phyloP scores from a whole-genome alignment of 2,797 vertebrate species.

The Selene dorsalis region DNA sequence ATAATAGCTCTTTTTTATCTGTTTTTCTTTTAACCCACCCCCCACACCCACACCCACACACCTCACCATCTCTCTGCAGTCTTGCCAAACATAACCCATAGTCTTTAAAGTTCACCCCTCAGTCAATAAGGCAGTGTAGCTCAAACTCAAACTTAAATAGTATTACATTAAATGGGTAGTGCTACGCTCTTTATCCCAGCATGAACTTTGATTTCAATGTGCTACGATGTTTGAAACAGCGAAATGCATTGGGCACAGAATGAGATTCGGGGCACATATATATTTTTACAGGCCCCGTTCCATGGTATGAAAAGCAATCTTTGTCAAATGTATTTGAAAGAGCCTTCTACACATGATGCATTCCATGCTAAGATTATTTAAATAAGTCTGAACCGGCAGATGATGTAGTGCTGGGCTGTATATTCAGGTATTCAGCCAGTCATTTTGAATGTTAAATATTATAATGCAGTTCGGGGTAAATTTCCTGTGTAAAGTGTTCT shows the following conservation, averaged over 20 bases:
- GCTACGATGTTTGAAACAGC: not conserved
- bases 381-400: not conserved
- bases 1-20: conserved; percentile 13
- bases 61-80: not conserved
- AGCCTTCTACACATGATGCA: not conserved
- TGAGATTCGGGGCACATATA: conserved; percentile 7
- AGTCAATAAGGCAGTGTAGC: conserved; percentile 24
- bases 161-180: conserved; percentile 13
- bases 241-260: not conserved
- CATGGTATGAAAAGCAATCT: not conserved
- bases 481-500: conserved; percentile 31
- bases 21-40: conserved; percentile 18
- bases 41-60: too few species aligned
- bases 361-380: not conserved
- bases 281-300: not conserved
- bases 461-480: conserved; percentile 38
- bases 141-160: conserved; percentile 28
- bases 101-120: conserved; percentile 53
- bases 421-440: conserved; percentile 8
- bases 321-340: not conserved
- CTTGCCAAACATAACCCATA: conserved; percentile 51
- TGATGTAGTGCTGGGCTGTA: not conserved
- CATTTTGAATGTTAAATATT: conserved; percentile 19
- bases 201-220: conserved; percentile 27
- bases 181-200: conserved; percentile 8